Base-by-base conservation (phyloP, 2,888 invertebrate genomes). In the Rosalia funebris region DNA sequence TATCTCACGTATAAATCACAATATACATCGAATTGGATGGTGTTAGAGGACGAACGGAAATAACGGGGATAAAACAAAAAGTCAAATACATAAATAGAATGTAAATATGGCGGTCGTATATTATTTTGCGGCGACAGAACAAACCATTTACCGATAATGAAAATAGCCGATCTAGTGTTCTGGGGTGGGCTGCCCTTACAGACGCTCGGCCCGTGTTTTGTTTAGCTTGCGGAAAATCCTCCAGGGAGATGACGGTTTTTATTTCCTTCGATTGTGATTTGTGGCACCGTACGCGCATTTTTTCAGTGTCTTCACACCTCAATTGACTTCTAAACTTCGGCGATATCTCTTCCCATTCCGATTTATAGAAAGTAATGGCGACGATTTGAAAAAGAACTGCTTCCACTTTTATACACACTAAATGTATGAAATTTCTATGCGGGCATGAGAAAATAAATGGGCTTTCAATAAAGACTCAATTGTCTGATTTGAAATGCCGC, bases 111-210 rank as follows among this genome's bases (percentile, higher is more conserved):
- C 50, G 42, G 60, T 69, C 59, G 70, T 75, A 74, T 70, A 73
- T 74, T 72, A 73, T 68, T 65, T 70, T 63, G 65, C 63, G 67
- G 70, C 67, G 76, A 74, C 75, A 75, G 71, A 69, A 69, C 65
- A 73, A 73, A 73, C 72, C 75, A 71, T 72, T 75, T 73, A 68
- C 69, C 71, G 70, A 75, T 75, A 75, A 75, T 76, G 74, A 75
- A 73, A 75, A 74, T 75, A 68, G 71, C 71, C 69, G 68, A 71
- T 74, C 45, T 57, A 54, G 44, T 53, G 57, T 63, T 57, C 48
- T 57, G 61, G 62, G 66, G 61, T 41, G 47, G 56, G 59, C 58
- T 57, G 41, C 63, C 63, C 67, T 58, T 61, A 56, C 45, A 63
- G 62, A 57, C 55, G 47, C 60, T 58, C 57, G 52, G 59, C 53